Percentiles rank a stretch among this genome's conserved stretches.
phyloP scores from a whole-genome alignment of 2,888 invertebrate species.

The Gryllus longicercus region DNA sequence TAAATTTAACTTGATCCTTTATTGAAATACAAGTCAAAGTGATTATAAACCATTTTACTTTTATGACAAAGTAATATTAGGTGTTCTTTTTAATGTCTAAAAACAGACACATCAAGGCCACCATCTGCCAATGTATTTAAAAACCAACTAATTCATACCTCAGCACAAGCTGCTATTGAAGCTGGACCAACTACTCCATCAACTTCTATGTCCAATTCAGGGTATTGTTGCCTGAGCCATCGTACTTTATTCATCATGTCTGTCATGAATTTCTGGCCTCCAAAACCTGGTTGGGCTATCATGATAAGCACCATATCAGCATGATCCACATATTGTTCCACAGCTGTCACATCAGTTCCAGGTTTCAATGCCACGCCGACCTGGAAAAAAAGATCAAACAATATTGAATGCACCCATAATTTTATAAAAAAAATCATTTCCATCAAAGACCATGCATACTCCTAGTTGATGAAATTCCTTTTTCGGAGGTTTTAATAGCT shows the following conservation, averaged over 20 bases:
- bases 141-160: slow-evolving; percentile 56
- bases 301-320: slow-evolving; percentile 94
- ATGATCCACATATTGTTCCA: slow-evolving; percentile 74
- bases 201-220: slow-evolving; percentile 89
- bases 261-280: slow-evolving; percentile 95
- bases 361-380: slow-evolving; percentile 95
- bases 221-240: slow-evolving; percentile 79
- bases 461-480: too few relatives aligned
- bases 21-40: too few relatives aligned
- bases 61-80: too few relatives aligned
- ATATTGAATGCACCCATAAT: too few relatives aligned
- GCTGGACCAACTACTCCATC: slow-evolving; percentile 94
- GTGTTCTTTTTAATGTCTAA: too few relatives aligned
- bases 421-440: slow-evolving; percentile 45
- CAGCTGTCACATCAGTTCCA: slow-evolving; percentile 74
- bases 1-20: too few relatives aligned
- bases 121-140: too few relatives aligned
- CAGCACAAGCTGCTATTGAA: slow-evolving; percentile 82
- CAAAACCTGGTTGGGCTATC: slow-evolving; percentile 99
- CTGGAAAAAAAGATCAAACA: slow-evolving; percentile 48
- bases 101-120: too few relatives aligned
- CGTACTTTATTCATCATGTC: slow-evolving; percentile 95
- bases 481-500: too few relatives aligned
- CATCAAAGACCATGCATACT: too few relatives aligned
- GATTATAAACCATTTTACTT: too few relatives aligned